phyloP scores from a whole-genome alignment of 1,140 invertebrate species.

The Ladona fulva region DNA sequence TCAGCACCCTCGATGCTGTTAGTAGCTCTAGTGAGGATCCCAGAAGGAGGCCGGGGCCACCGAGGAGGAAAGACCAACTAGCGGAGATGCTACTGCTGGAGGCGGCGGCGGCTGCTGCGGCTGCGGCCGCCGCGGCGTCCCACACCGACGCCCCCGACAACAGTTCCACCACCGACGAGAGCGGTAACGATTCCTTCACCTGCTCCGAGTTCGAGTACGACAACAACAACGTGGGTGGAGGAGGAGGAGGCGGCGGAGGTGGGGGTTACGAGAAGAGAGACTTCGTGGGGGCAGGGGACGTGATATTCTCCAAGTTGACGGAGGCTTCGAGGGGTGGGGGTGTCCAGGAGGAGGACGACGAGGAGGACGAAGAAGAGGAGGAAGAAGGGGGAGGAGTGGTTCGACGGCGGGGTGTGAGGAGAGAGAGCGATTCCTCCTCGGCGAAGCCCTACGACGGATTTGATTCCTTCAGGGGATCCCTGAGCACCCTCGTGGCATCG shows the following conservation, averaged over 20 bases:
- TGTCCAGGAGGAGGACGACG: slow-evolving; percentile 23
- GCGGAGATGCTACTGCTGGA: slow-evolving; percentile 19
- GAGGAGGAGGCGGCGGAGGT: neutral
- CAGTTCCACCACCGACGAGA: slow-evolving; percentile 86
- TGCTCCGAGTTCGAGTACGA: slow-evolving; percentile 98
- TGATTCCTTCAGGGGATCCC: slow-evolving; percentile 84
- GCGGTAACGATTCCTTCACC: slow-evolving; percentile 93
- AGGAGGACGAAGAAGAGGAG: slow-evolving; percentile 44
- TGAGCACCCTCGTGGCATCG: slow-evolving; percentile 84
- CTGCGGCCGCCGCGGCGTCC: slow-evolving; percentile 52
- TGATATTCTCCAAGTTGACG: slow-evolving; percentile 61
- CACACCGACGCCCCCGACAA: slow-evolving; percentile 41
- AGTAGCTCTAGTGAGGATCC: slow-evolving; percentile 83
- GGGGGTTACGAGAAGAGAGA: slow-evolving; percentile 52
- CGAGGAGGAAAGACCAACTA: slow-evolving; percentile 26
- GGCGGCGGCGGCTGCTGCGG: slow-evolving; percentile 35
- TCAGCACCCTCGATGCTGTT: slow-evolving; percentile 85
- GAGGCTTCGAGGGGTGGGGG: slow-evolving; percentile 46
- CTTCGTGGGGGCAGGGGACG: slow-evolving; percentile 22
- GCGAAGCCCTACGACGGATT: slow-evolving; percentile 71
- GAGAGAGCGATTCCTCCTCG: slow-evolving; percentile 22
- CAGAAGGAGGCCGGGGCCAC: slow-evolving; percentile 43
- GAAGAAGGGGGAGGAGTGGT: slow-evolving; percentile 35
- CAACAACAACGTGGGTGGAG: slow-evolving; percentile 69
- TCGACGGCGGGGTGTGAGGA: slow-evolving; percentile 13